Evolutionary conservation across 2,113 vertebrate genomes (phyloP), one percentile per base, ranked within the genome.

Genomic region (Motacilla tschutschensis): DNA sequence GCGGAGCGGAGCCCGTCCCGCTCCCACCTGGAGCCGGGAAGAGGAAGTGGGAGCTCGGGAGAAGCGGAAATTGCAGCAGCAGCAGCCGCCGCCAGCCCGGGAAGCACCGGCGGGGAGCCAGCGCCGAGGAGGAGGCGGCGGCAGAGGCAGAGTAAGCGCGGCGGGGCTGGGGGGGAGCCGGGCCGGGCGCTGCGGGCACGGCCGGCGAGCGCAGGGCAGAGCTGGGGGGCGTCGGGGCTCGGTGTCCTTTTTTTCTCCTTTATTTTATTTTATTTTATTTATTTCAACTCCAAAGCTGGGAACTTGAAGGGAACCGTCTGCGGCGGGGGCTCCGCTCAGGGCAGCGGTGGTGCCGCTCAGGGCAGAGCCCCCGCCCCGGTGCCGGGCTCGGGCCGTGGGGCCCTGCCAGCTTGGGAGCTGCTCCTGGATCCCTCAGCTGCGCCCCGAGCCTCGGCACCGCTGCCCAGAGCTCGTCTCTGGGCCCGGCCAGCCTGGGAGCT

Each of bases 31-130:
- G 88, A 91, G 89, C 89, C 93, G 88, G 91, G 92, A 94, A 91
- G 95, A 93, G 95, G 97, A 94, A 97, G 82, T 88, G 93, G 97
- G 95, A 94, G 77, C 85, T 82, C 72, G 86, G 95, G 94, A 97
- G 90, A 91, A 90, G 91, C 96, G 97, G 97, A 96, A 98, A 95
- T 97, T 97, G 95, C 96, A 95, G 97, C 95, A 88, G 80, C 46
- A 25, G 53, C 6, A 0, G 72, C 57, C 89, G 96, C 82, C 75
- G 81, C 43, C 74, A 43, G 75, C 57, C 79, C 16, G 92, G 79
- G 89, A 26, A 84, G 79, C 79, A 57, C 9, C 74, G 70, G 83
- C 55, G 12, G 43, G 41, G 77, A 83, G 69, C 20, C 73, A 66
- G 88, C 58, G 63, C 38, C 33, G 51, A 50, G 47, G 36, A 41